Evolutionary conservation across 2,888 invertebrate genomes (phyloP), one percentile per base, ranked within the genome.

Genomic region (Drosophila mayaguana): DNA sequence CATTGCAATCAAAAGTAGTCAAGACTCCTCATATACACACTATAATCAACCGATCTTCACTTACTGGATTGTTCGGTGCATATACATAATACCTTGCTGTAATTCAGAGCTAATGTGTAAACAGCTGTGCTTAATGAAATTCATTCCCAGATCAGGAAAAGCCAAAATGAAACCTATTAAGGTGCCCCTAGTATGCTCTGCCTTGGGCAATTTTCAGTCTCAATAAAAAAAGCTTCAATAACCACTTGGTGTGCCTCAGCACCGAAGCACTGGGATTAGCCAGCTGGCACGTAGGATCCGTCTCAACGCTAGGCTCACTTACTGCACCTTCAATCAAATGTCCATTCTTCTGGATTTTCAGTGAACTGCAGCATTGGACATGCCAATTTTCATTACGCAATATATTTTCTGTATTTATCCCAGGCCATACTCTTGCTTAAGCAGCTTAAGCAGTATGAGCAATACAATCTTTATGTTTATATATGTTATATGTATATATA

Each of bases 241-340:
- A 18, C 56, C 57, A 57, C 34, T 14, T 22, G 22, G n/a, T 12
- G 9, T 28, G 42, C 50, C 50, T 36, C 9, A 9, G 1, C 11
- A 9, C 16, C n/a, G 42, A 68, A 69, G 42, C 42, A 51, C 22
- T 38, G 43, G 48, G 50, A 67, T 67, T 67, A 67, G 67, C n/a
- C 32, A 32, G 20, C 12, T 38, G 69, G 69, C 67, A 67, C 67
- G 67, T 67, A 67, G 50, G 3, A 3, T 16, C 38, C 40, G n/a
- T 20, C 42, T 32, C 18, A 22, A 42, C 9, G 18, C 16, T 11
- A 18, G 43, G 8, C 11, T 43, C 69, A 57, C n/a, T 48, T 42
- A 20, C 3, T 34, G 50, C 25, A n/a, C 51, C 43, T 62, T 51
- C 64, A 57, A 57, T 57, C 59, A 51, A 14, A 51, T 22, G 57